Conservation (phyloP, 2,888 invertebrate species). For the Gibbula magus region DNA sequence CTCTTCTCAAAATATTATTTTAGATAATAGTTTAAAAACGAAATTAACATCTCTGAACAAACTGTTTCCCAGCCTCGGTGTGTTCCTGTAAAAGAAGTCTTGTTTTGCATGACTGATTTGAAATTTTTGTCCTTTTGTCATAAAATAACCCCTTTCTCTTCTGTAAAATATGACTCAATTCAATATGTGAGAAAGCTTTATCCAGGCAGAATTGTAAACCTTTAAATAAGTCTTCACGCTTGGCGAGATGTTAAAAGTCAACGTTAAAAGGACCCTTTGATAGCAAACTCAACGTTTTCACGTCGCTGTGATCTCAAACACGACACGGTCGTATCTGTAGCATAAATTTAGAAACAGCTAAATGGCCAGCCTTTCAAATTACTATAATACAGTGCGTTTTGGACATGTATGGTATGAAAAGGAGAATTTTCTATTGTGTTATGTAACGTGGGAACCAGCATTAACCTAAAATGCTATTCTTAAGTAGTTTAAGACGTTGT, state of each 20-base stretch:
- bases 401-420: no score
- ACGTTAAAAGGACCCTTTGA: neutral
- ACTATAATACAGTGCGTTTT: no score
- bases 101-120: neutral
- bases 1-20: no score
- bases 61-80: no score
- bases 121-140: neutral
- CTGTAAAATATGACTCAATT: conserved; percentile 3
- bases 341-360: no score
- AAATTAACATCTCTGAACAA: no score
- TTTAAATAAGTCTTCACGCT: neutral
- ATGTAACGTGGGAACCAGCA: neutral
- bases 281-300: neutral
- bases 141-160: neutral
- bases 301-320: neutral
- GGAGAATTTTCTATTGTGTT: neutral
- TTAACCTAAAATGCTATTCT: neutral
- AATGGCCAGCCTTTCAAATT: neutral
- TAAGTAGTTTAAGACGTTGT: no score
- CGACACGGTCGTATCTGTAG: neutral
- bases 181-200: neutral
- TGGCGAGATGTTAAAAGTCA: neutral
- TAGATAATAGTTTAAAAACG: no score
- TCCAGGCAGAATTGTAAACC: neutral
- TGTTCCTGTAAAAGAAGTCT: neutral